Conservation (phyloP, 2,797 vertebrate species). For the Chaetophractus vellerosus region DNA sequence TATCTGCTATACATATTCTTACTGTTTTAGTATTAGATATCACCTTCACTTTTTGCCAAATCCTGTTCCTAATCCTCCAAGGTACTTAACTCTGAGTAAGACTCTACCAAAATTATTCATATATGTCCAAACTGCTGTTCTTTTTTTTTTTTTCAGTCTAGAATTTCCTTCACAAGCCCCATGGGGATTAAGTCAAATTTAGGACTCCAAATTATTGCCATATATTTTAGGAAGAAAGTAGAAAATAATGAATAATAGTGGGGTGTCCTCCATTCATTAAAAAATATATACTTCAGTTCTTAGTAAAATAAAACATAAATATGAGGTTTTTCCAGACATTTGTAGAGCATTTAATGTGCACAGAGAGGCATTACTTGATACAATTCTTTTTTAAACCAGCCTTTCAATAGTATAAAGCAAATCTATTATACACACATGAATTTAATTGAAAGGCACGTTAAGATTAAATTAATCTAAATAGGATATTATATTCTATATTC, state of each 20-base stretch:
- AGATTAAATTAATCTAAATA: slow-evolving; percentile 74
- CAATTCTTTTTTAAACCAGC: slow-evolving; percentile 46
- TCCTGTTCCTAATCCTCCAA: not conserved
- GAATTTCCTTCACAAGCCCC: slow-evolving; percentile 35
- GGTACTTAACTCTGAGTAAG: not conserved
- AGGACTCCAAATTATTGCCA: not conserved
- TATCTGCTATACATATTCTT: no score
- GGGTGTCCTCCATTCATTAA: not conserved
- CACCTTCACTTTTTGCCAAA: not conserved
- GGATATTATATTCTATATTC: not conserved
- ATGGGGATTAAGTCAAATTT: slow-evolving; percentile 40
- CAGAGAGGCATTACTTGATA: not conserved
- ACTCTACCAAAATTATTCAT: not conserved
- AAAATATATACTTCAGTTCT: slow-evolving; percentile 46
- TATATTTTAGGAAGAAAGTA: not conserved
- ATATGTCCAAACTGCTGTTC: not conserved
- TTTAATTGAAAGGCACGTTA: slow-evolving; percentile 65
- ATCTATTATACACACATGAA: slow-evolving; percentile 60
- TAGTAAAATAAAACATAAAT: slow-evolving; percentile 66
- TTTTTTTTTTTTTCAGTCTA: not conserved
- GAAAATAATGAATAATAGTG: not conserved
- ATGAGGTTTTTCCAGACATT: not conserved
- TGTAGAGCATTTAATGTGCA: slow-evolving; percentile 41
- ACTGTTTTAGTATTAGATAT: not conserved
- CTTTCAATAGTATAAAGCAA: slow-evolving; percentile 22